Conservation (phyloP, 2,113 vertebrate species). For the Hemibates koningsi region DNA sequence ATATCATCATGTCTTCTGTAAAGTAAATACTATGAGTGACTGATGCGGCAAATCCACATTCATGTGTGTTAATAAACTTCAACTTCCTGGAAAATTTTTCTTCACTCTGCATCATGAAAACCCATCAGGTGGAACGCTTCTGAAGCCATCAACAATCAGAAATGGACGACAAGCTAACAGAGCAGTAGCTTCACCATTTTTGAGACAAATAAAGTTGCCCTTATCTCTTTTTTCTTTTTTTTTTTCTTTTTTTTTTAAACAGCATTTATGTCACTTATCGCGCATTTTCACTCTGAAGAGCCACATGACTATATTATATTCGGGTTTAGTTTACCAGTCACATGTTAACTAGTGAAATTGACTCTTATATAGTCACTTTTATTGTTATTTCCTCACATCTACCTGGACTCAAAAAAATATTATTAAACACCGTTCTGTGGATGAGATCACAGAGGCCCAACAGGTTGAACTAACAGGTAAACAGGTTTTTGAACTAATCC, state of each 20-base stretch:
- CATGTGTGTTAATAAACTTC: background rate
- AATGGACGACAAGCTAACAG: background rate
- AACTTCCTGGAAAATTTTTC: background rate
- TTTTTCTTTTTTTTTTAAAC: too few species aligned
- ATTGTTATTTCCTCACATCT: background rate
- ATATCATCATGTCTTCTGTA: background rate
- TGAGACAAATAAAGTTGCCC: background rate
- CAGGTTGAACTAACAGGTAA: background rate
- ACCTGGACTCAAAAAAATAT: background rate
- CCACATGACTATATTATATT: background rate
- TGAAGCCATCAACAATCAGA: background rate
- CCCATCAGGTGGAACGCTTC: background rate
- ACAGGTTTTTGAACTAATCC: background rate
- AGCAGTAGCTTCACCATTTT: background rate
- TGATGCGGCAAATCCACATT: background rate
- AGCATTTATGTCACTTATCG: background rate
- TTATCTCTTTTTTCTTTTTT: rapidly evolving
- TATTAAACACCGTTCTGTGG: background rate
- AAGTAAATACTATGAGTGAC: background rate
- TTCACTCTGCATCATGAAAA: background rate
- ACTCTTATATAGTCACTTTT: background rate
- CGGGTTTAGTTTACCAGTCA: background rate
- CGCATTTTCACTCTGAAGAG: background rate
- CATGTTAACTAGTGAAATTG: background rate
- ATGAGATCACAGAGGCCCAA: background rate